A percentile compares a stretch with the other conserved stretches of the same genome.
Conservation (phyloP, 2,797 vertebrate species). For the Peromyscus aztecus region DNA sequence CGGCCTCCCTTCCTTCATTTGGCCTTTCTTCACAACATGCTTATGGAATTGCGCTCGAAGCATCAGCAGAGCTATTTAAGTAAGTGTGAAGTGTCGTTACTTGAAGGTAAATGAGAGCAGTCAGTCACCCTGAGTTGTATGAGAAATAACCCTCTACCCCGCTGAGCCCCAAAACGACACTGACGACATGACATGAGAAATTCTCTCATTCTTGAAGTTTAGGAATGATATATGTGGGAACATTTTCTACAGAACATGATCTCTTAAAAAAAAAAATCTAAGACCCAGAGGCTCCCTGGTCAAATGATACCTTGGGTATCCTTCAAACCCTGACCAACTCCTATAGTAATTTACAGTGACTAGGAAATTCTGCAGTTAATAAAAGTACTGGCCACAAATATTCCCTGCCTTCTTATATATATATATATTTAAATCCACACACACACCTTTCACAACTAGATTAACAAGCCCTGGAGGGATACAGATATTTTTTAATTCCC, state of each 20-base stretch:
- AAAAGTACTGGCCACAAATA: not conserved
- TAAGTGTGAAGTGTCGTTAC: conserved; percentile 33
- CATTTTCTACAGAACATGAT: conserved; percentile 36
- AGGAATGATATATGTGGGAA: conserved; percentile 28
- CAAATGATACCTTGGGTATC: not conserved
- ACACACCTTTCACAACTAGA: conserved; percentile 32
- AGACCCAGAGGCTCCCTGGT: not conserved
- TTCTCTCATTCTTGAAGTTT: conserved; percentile 24
- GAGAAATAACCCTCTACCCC: conserved; percentile 28
- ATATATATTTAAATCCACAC: not conserved
- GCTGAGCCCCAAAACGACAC: conserved; percentile 7
- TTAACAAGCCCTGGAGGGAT: not conserved
- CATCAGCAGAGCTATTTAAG: conserved; percentile 27
- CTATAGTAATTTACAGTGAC: not conserved
- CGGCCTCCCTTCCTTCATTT: not conserved
- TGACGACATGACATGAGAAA: not conserved
- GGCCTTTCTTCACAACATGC: not conserved
- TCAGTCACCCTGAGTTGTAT: conserved; percentile 13
- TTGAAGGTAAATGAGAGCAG: conserved; percentile 44
- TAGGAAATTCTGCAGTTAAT: conserved; percentile 20
- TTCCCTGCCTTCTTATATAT: not conserved
- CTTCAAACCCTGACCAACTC: not conserved
- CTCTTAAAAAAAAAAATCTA: conserved; percentile 8
- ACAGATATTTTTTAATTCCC: conserved; percentile 26
- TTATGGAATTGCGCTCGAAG: not conserved